A percentile compares a stretch with the other conserved stretches of the same genome.
These are phyloP conservation scores for Acanthochromis polyacanthus DNA, from an alignment of 2,113 vertebrate genomes.

Conservation along the genomic window DNA sequence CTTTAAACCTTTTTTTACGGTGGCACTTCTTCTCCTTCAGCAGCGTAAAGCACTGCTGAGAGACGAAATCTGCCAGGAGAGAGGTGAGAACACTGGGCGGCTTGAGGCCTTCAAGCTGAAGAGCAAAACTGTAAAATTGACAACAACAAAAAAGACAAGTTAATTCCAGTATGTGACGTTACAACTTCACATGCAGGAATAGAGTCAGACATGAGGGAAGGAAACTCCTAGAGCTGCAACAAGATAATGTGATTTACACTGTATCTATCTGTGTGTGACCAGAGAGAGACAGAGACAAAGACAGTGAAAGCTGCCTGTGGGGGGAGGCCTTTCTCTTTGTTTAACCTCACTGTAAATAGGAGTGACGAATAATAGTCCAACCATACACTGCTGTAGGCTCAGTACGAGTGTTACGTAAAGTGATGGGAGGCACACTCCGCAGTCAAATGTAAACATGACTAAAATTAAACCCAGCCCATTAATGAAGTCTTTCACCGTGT, in stretches of 20 bases:
- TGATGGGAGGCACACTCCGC: background rate
- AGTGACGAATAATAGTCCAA: constrained; percentile 16
- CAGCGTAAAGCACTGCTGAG: constrained; percentile 70
- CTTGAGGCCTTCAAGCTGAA: constrained; percentile 64
- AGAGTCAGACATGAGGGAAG: constrained; percentile 1
- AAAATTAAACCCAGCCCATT: background rate
- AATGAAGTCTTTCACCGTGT: background rate
- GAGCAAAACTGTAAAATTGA: constrained; percentile 78
- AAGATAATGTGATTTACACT: background rate
- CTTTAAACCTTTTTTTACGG: constrained; percentile 63
- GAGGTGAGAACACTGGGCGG: constrained; percentile 10
- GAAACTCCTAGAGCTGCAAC: background rate
- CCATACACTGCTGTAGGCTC: background rate
- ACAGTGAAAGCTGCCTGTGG: constrained; percentile 19
- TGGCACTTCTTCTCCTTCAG: constrained; percentile 57
- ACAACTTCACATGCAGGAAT: constrained; percentile 16
- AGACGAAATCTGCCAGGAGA: constrained; percentile 73
- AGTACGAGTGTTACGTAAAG: background rate
- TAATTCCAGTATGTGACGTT: constrained; percentile 7
- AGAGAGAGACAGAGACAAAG: constrained; percentile 22
- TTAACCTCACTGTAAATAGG: background rate
- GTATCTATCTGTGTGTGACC: constrained; percentile 23
- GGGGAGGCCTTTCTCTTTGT: constrained; percentile 4
- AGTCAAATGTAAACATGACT: constrained; percentile 1
- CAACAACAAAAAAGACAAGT: constrained; percentile 32